Conservation (phyloP, 1,140 invertebrate genomes). For the Drosophila orosa region DNA sequence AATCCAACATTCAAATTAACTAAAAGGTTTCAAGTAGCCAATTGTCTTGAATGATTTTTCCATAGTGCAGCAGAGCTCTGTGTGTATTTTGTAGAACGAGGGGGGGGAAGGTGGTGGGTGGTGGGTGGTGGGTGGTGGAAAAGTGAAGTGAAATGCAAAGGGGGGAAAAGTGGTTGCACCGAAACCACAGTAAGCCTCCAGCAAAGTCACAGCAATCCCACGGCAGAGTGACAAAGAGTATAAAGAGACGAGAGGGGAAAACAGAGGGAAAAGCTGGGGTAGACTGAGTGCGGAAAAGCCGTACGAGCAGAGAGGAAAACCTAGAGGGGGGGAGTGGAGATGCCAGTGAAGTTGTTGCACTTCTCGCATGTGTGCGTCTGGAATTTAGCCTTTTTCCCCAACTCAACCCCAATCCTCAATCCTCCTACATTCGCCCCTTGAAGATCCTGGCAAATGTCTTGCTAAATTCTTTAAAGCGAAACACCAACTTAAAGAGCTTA, state of each 20-base stretch:
- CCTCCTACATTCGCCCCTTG: no score
- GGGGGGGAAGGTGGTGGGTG: not conserved
- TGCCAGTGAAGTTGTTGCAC: slow-evolving; percentile 41
- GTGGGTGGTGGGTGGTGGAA: no score
- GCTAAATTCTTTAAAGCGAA: slow-evolving; percentile 3
- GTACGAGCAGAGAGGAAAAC: not conserved
- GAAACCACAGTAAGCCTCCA: slow-evolving; percentile 24
- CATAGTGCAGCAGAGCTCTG: slow-evolving; percentile 19
- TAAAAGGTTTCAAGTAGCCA: not conserved
- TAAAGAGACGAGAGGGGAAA: slow-evolving; percentile 4
- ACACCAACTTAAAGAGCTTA: not conserved
- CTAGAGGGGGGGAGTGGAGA: not conserved
- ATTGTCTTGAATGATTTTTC: slow-evolving; percentile 6
- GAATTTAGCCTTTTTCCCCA: slow-evolving; percentile 12
- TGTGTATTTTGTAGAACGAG: not conserved
- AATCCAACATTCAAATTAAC: not conserved
- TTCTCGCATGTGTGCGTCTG: slow-evolving; percentile 37
- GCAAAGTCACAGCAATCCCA: slow-evolving; percentile 39
- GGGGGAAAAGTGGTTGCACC: slow-evolving; percentile 4
- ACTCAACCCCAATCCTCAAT: not conserved
- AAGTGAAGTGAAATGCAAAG: slow-evolving; percentile 9
- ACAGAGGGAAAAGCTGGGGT: not conserved
- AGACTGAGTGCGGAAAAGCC: slow-evolving; percentile 3
- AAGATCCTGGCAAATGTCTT: slow-evolving; percentile 5
- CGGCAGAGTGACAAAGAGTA: slow-evolving; percentile 24